Evolutionary conservation across 2,113 vertebrate species (phyloP).

Genomic region (Equus quagga): DNA sequence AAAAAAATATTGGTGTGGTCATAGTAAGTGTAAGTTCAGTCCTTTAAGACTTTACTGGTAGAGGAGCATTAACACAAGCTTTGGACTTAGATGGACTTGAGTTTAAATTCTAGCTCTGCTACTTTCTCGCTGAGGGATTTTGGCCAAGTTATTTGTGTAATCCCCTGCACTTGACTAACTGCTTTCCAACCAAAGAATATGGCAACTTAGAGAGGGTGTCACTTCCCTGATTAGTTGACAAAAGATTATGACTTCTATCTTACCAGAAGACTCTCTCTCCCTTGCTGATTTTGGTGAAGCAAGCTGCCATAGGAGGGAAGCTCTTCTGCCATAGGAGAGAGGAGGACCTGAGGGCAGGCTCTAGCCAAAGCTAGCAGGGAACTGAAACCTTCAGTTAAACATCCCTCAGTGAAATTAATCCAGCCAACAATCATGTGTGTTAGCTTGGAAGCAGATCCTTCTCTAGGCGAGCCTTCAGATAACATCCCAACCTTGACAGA

Average conservation of each 20-base stretch:
- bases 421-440: neutral
- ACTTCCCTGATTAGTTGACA: neutral
- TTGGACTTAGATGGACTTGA: neutral
- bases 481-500: neutral
- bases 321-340: neutral
- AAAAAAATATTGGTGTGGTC: neutral
- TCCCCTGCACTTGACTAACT: neutral
- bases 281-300: neutral
- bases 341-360: neutral
- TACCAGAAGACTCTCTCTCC: neutral
- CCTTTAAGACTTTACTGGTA: neutral
- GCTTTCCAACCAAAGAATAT: neutral
- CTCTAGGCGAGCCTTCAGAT: neutral
- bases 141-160: neutral
- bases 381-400: neutral
- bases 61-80: neutral
- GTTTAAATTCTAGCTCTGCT: slow-evolving; percentile 21
- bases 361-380: neutral
- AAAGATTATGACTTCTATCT: neutral
- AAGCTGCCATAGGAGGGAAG: neutral
- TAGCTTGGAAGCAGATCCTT: neutral
- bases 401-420: neutral
- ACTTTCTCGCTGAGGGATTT: neutral
- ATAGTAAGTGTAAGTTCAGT: neutral
- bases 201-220: neutral